Conservation (phyloP, 37 sponge, comb jelly and placozoan genomes). For the Diacarnus erythraeanus region DNA sequence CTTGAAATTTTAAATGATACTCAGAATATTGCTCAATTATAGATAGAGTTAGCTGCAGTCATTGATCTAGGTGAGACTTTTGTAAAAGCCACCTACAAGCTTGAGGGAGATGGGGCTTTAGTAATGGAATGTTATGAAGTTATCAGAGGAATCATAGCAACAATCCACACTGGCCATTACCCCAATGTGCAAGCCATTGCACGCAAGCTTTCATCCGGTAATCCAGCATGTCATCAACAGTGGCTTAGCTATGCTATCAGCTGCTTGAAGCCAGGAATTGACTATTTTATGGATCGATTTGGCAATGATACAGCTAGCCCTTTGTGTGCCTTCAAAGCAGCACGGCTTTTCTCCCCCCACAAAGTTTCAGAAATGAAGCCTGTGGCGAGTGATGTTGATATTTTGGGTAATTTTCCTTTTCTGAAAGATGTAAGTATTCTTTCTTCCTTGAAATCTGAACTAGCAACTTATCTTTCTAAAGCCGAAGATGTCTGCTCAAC, state of each 20-base stretch:
- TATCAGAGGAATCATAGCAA: too few species aligned
- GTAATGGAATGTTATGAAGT: too few species aligned
- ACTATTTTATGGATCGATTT: too few species aligned
- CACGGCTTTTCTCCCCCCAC: conserved; percentile 15
- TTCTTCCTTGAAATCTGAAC: conserved; percentile 1
- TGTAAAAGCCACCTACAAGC: too few species aligned
- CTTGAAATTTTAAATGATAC: conserved; percentile 51
- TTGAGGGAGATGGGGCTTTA: too few species aligned
- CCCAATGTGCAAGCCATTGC: too few species aligned
- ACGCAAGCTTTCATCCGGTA: too few species aligned
- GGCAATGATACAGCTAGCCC: neutral
- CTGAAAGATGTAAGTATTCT: neutral
- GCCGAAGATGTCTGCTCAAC: neutral
- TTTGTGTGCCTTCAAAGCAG: conserved; percentile 44
- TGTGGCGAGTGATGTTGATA: too few species aligned
- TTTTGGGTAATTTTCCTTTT: neutral
- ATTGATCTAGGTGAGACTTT: conserved; percentile 50
- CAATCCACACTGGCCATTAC: too few species aligned
- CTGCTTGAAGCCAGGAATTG: too few species aligned
- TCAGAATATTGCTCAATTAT: conserved; percentile 1
- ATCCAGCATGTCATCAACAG: too few species aligned
- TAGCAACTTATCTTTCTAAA: conserved; percentile 14
- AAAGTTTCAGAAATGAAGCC: conserved; percentile 5
- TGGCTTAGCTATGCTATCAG: conserved; percentile 18
- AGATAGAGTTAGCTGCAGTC: conserved; percentile 44